Evolutionary conservation across 2,888 invertebrate species (phyloP).

Genomic region (Stenodera caucasica): DNA sequence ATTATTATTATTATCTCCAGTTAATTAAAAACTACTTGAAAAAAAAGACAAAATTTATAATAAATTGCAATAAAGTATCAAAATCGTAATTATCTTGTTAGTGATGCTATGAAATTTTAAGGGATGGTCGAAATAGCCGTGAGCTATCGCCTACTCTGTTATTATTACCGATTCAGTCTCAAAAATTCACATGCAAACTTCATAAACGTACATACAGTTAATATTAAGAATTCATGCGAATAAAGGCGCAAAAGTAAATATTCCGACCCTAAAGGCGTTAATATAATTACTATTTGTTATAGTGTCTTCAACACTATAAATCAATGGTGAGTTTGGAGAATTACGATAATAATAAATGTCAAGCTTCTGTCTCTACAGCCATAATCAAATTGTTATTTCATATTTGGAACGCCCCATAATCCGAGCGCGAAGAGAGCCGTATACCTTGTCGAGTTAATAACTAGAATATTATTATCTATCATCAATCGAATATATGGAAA

Average conservation of each 20-base stretch:
- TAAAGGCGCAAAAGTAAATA: constrained; percentile 17
- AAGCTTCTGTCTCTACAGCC: constrained; percentile 19
- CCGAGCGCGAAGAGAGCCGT: not conserved
- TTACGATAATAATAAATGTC: constrained; percentile 20
- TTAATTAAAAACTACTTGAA: constrained; percentile 11
- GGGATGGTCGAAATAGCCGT: not conserved
- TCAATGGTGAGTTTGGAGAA: constrained; percentile 10
- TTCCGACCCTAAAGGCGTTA: constrained; percentile 3
- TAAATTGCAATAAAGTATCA: not conserved
- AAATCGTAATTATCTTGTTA: not conserved
- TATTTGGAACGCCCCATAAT: not conserved
- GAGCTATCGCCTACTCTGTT: not conserved
- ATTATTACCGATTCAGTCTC: not conserved
- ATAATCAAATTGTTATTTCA: constrained; percentile 25
- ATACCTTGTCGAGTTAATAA: too few species aligned
- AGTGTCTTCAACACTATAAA: constrained; percentile 23
- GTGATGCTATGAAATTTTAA: not conserved
- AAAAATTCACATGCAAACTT: constrained; percentile 12
- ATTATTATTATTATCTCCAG: constrained; percentile 24
- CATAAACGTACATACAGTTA: constrained; percentile 11
- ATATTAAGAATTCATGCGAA: constrained; percentile 20
- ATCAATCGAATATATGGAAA: constrained; percentile 11
- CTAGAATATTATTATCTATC: too few species aligned
- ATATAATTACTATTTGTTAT: constrained; percentile 15
- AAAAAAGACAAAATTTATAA: not conserved